A percentile compares a stretch with the other conserved stretches of the same genome.
These are phyloP conservation scores for Trichosurus vulpecula DNA, from an alignment of 2,797 vertebrate species.

Conservation along the genomic window DNA sequence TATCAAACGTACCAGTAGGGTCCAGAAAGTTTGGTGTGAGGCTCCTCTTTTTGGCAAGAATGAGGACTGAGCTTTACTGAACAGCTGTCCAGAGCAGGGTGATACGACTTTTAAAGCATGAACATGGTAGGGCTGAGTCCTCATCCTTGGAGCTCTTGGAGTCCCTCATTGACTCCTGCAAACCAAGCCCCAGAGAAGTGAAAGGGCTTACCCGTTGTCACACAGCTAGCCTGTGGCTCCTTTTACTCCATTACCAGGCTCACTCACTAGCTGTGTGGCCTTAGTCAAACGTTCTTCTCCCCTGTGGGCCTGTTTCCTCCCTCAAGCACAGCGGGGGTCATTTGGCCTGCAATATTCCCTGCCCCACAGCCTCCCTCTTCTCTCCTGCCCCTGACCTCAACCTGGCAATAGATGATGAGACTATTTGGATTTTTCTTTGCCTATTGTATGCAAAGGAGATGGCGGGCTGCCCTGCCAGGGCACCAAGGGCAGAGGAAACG, in stretches of 20 bases:
- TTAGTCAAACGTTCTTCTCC: background rate
- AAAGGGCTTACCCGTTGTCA: background rate
- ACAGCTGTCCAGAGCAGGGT: background rate
- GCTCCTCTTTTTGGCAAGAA: background rate
- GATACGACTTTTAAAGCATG: background rate
- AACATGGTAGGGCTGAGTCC: background rate
- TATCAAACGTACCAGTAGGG: background rate
- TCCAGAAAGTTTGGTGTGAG: background rate
- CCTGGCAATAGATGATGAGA: slow-evolving; percentile 41
- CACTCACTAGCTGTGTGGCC: background rate
- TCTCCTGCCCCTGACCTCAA: background rate
- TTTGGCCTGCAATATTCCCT: background rate
- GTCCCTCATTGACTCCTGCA: background rate
- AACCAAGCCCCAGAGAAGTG: background rate
- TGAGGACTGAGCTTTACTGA: background rate
- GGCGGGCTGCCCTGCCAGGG: background rate
- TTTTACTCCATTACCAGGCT: background rate
- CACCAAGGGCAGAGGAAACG: slow-evolving; percentile 2
- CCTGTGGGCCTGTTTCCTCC: background rate
- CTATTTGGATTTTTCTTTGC: slow-evolving; percentile 58
- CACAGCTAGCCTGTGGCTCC: background rate
- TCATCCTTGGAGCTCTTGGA: background rate
- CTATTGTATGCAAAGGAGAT: slow-evolving; percentile 62
- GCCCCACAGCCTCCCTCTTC: slow-evolving; percentile 9
- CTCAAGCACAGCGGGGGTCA: background rate